Evolutionary conservation across 23 tunicate genomes (phyloP), one percentile per base, ranked within the genome.

Genomic region (Trididemnum nubilum): DNA sequence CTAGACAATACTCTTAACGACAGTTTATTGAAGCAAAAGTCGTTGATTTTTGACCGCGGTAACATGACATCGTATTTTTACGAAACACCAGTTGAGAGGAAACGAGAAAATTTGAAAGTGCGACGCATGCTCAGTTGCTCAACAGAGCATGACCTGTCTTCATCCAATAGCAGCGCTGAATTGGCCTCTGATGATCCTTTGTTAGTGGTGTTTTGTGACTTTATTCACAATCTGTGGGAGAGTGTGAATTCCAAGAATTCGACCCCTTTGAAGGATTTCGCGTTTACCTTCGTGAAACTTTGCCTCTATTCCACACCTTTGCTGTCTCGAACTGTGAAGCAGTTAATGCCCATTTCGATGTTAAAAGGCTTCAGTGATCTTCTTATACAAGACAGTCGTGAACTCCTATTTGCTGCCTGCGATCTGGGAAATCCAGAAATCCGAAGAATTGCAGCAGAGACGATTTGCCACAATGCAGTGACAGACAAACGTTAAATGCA

Each of bases 101-200:
- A 52, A 71, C 35, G 58, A 18, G 72, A 39, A 3, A 77, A 85
- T 0, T 27, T 33, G 2, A 84, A 82, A 80, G 83, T 93, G 15
- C 89, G 98, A 0, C 82, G 98, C 7, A 73, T 93, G 34, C 82
- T 93, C n/a, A 93, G 98, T 49, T 87, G 83, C 28, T 83, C 93
- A 1, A 90, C 98, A 7, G 98, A 93, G 36, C 98, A 93, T 51
- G 98, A 93, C 39, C 76, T 93, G 3, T 58, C 90, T 0, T 64
- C 92, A 0, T 34, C 88, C 52, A 78, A 36, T 0, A 83, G 63
- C 34, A 80, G 35, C 49, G 72, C 87, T 23, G 84, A 81, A 19
- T 44, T 93, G 44, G 57, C 93, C 0, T 44, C 82, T 31, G 63
- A 69, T 37, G 78, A 88, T 34, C 93, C 93, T 30, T 51, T 88